Base-by-base conservation (phyloP, 2,797 vertebrate genomes). In the Helostoma temminkii region DNA sequence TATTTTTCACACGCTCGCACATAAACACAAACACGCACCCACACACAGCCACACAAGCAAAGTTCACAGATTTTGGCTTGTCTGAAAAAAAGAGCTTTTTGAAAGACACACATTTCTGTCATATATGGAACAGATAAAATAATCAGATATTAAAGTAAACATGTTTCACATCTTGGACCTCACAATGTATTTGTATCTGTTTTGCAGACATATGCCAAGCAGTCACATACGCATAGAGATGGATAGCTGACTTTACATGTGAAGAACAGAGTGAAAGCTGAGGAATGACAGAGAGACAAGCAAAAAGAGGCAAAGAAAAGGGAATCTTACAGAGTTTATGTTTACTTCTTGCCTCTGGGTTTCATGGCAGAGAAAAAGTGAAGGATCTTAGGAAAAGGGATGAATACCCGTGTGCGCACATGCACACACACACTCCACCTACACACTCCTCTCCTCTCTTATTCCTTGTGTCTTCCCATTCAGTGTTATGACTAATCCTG, bases 341-440 rank as follows among this genome's bases (percentile, higher is more conserved):
- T 83, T 82, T 87, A 63, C 66, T 66, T 71, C 60, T 74, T 76
- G 86, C 91, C 88, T 88, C 75, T 60, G 85, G 88, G 73, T 71
- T 81, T 82, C 72, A 79, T 65, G 66, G 73, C 66, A 76, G 69
- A 74, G 55, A 56, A 73, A 83, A 81, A 85, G 69, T 76, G 58
- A 64, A 69, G 80, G 79, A 80, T 87, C 77, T 83, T 71, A 59
- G 74, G 76, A 80, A 89, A 87, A 89, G 72, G 84, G 80, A 89
- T 89, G 87, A 91, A 82, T 83, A 85, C 75, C 84, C 76, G 76
- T 78, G 63, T 54, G 56, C 76, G 77, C 32, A 1, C 65, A 42
- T 28, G 15, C 37, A 43, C 30, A 30, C 50, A 55, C 1, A 66
- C 61, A 78, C 64, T 49, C 69, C 76, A 57, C 81, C 78, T 64